A percentile compares a stretch with the other conserved stretches of the same genome.
Evolutionary conservation across 2,888 invertebrate genomes (phyloP).

Genomic region (Drosophila anomalipes): DNA sequence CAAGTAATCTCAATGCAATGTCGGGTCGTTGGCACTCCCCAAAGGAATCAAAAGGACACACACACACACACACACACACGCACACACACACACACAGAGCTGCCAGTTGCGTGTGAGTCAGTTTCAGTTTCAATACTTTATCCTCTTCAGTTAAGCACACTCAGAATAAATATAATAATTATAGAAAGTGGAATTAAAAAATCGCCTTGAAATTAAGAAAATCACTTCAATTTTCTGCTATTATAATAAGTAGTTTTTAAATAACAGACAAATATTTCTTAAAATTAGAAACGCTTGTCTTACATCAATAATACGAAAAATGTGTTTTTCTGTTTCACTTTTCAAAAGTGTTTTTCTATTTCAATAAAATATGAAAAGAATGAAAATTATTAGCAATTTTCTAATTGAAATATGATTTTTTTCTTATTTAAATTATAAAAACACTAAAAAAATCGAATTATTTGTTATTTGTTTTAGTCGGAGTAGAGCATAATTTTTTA

Average conservation of each 20-base stretch:
- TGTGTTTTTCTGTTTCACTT: background rate
- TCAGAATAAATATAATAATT: background rate
- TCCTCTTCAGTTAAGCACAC: background rate
- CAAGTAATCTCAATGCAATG: constrained; percentile 64
- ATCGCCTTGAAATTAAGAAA: background rate
- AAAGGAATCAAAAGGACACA: constrained; percentile 17
- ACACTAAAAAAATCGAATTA: background rate
- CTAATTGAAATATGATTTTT: background rate
- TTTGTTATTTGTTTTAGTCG: background rate
- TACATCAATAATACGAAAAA: background rate
- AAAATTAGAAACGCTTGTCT: background rate
- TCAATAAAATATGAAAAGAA: background rate
- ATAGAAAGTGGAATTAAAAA: background rate
- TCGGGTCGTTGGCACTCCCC: constrained; percentile 63
- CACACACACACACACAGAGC: constrained; percentile 26
- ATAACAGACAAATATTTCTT: background rate
- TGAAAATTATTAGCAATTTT: background rate
- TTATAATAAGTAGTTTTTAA: background rate
- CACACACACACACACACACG: constrained; percentile 24
- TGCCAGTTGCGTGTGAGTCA: constrained; percentile 60
- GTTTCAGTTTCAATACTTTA: constrained; percentile 57
- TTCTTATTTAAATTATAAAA: background rate
- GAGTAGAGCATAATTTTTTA: background rate
- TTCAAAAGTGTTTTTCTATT: background rate
- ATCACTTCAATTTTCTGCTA: background rate